A percentile compares a stretch with the other conserved stretches of the same genome.
Conservation (phyloP, 1,140 invertebrate species). For the Bombus cullumanus region DNA sequence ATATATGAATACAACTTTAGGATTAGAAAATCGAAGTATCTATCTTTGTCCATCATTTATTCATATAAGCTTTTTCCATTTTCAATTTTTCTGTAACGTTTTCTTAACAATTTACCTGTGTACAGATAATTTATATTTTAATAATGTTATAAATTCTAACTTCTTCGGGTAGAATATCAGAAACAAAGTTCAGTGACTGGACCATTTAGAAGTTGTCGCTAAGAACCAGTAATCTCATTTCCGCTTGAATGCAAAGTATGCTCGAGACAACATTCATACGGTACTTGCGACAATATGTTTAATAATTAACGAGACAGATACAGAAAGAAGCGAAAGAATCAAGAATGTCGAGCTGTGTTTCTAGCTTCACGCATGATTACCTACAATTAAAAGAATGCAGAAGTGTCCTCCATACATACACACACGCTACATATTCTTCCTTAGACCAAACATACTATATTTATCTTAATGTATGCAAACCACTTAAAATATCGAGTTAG, state of each 20-base stretch:
- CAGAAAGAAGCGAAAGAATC: background rate
- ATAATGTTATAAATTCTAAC: background rate
- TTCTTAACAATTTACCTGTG: background rate
- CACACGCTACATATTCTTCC: too few species aligned
- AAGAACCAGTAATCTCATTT: background rate
- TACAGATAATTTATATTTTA: background rate
- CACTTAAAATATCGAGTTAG: background rate
- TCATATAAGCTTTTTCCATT: too few species aligned
- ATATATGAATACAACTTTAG: background rate
- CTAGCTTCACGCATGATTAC: slow-evolving; percentile 16
- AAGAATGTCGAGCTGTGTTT: background rate
- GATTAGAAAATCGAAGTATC: too few species aligned
- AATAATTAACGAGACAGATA: slow-evolving; percentile 1
- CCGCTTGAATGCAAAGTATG: background rate
- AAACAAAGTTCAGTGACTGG: background rate
- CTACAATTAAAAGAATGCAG: background rate
- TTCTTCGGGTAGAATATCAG: too few species aligned
- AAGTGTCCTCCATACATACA: background rate
- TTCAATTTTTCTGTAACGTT: background rate
- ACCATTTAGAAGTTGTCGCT: background rate
- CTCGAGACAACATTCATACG: background rate
- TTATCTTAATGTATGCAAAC: background rate
- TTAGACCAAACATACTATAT: background rate
- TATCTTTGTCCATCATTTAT: too few species aligned
- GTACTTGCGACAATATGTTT: background rate